Base-by-base conservation (phyloP, 2,888 invertebrate genomes). In the Saturnia japonica region DNA sequence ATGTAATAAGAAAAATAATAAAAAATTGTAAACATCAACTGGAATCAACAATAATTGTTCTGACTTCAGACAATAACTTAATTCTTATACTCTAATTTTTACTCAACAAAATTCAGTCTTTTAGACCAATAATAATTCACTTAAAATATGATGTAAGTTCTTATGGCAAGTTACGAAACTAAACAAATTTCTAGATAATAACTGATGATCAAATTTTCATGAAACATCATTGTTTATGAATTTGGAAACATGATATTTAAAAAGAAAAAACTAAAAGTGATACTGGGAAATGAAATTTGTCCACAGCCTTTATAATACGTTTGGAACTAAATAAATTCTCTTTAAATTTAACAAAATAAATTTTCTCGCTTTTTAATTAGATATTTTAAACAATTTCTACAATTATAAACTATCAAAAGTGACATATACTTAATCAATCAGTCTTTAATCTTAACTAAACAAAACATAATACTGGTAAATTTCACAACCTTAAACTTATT, bases 401-500 rank as follows among this genome's bases (percentile, higher is more conserved):
- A n/a, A 54, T 7, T 54, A 34, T 16, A 0, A 62, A 34, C 34
- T 62, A 62, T 28, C 8, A 62, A 12, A 34, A 28, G 6, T 6
- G 28, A 28, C 25, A 2, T 34, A 34, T 34, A 4, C 34, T 34
- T 16, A 14, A 14, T 16, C 34, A 62, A 34, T 62, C 62, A 64
- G 64, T 40, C 64, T 64, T 64, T 40, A 64, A 19, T 40, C 64
- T 64, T 40, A n/a, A n/a, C n/a, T n/a, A 40, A 40, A 40, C n/a
- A 64, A 64, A 40, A 70, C 54, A 54, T 43, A 43, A 3, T 19
- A 68, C 40, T 70, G 6, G 54, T 51, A 51, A 22, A 51, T 60
- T 54, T 22, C 54, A 54, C 54, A 54, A 54, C 22, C 22, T 22
- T 47, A 43, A 43, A 47, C 19, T 62, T 12, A 42, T 28, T 60